Evolutionary conservation across 2,888 invertebrate species (phyloP).

Genomic region (Phorcus lineatus): DNA sequence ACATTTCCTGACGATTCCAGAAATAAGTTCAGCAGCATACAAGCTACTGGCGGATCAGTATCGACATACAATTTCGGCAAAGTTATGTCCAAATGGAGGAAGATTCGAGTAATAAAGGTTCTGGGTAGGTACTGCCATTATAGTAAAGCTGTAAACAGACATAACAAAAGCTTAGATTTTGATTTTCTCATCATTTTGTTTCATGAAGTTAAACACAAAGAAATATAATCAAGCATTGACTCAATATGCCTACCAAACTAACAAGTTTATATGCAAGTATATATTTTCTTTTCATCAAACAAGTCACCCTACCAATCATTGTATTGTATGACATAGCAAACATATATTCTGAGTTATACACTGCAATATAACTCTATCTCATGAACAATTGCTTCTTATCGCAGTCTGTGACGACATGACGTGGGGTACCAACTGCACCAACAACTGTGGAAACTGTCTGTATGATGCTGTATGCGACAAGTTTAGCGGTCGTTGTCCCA

Average conservation of each 20-base stretch:
- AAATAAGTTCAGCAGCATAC: neutral
- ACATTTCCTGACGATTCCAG: neutral
- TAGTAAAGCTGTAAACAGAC: no score
- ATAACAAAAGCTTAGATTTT: no score
- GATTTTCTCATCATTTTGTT: no score
- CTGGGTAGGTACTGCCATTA: neutral
- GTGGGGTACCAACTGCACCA: conserved; percentile 18
- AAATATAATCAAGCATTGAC: no score
- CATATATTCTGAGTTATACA: no score
- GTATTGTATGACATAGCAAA: no score
- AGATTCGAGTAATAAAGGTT: neutral
- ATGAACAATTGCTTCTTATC: neutral
- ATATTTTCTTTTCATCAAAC: no score
- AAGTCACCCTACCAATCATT: no score
- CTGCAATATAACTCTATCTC: no score
- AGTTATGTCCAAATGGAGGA: neutral
- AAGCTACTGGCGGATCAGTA: neutral
- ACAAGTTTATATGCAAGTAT: no score
- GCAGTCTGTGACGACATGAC: neutral
- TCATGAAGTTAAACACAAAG: no score
- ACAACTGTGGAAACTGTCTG: conserved; percentile 16
- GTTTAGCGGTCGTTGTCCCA: conserved; percentile 12
- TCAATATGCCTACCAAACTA: no score
- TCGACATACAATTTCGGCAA: neutral
- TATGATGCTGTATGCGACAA: conserved; percentile 16